These are phyloP conservation scores for Scomberomorus guttatus DNA, from an alignment of 2,797 vertebrate species.

Conservation along the genomic window DNA sequence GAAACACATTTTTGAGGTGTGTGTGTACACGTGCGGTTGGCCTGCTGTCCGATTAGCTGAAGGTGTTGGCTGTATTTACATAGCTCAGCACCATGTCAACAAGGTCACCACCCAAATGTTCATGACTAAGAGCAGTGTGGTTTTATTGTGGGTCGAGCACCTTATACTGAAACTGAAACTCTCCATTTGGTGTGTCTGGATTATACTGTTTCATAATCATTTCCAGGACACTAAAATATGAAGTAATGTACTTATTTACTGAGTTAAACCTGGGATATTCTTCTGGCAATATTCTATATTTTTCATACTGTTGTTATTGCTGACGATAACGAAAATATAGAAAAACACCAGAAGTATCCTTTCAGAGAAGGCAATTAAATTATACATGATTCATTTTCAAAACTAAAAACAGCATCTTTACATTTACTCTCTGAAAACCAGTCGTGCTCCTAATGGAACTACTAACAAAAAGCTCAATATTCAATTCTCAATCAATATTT, in stretches of 20 bases:
- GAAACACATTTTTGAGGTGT: slow-evolving; percentile 21
- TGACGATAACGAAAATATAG: too few relatives aligned
- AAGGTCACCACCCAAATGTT: slow-evolving; percentile 19
- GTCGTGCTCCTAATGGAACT: too few relatives aligned
- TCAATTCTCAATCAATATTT: too few relatives aligned
- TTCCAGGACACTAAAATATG: background rate
- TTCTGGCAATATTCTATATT: too few relatives aligned
- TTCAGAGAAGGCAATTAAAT: too few relatives aligned
- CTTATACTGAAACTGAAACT: slow-evolving; percentile 10
- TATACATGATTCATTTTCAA: too few relatives aligned
- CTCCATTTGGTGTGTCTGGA: background rate
- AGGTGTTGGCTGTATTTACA: slow-evolving; percentile 63
- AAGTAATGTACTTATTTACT: background rate
- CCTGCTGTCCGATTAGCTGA: slow-evolving; percentile 27
- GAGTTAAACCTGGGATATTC: too few relatives aligned
- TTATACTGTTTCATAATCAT: background rate
- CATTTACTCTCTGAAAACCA: too few relatives aligned
- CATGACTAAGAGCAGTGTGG: background rate
- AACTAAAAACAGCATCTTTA: too few relatives aligned
- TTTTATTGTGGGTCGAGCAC: background rate
- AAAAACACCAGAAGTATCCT: too few relatives aligned
- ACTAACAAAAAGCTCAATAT: too few relatives aligned
- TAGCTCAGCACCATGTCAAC: slow-evolving; percentile 36
- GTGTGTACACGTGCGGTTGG: slow-evolving; percentile 36
- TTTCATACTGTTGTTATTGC: too few relatives aligned